phyloP scores from a whole-genome alignment of 1,140 invertebrate genomes.

The Drosophila fuyamai region DNA sequence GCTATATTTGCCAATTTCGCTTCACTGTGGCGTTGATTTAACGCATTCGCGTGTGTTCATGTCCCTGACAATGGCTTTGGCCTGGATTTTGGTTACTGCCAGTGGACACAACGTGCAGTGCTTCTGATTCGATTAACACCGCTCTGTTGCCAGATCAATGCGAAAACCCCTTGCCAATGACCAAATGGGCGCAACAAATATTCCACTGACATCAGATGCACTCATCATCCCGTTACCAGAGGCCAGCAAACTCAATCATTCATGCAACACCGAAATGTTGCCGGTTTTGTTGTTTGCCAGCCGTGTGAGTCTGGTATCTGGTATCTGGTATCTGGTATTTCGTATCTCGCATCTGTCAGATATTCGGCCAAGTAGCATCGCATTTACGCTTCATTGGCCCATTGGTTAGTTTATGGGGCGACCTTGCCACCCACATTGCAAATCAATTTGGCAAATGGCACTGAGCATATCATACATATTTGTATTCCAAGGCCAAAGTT shows the following conservation, averaged over 20 bases:
- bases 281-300: slow-evolving; percentile 4
- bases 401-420: background rate
- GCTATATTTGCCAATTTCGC: background rate
- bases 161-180: too few species aligned
- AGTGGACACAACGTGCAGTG: slow-evolving; percentile 46
- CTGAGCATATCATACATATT: too few species aligned
- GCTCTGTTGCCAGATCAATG: background rate
- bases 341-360: slow-evolving; percentile 18
- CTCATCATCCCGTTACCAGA: slow-evolving; percentile 15
- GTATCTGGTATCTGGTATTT: background rate
- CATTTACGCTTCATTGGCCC: background rate
- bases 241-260: slow-evolving; percentile 12
- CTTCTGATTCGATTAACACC: slow-evolving; percentile 51
- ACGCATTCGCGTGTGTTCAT: slow-evolving; percentile 19
- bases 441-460: slow-evolving; percentile 49
- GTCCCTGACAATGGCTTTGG: slow-evolving; percentile 39
- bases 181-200: slow-evolving; percentile 10
- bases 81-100: slow-evolving; percentile 2
- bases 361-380: slow-evolving; percentile 4
- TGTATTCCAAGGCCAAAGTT: background rate
- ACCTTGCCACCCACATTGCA: slow-evolving; percentile 13
- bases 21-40: slow-evolving; percentile 18
- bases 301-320: background rate
- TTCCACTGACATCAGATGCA: slow-evolving; percentile 14
- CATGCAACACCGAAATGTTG: slow-evolving; percentile 21